Base-by-base conservation (phyloP, 2,113 vertebrate genomes). In the Hemibagrus wyckioides region DNA sequence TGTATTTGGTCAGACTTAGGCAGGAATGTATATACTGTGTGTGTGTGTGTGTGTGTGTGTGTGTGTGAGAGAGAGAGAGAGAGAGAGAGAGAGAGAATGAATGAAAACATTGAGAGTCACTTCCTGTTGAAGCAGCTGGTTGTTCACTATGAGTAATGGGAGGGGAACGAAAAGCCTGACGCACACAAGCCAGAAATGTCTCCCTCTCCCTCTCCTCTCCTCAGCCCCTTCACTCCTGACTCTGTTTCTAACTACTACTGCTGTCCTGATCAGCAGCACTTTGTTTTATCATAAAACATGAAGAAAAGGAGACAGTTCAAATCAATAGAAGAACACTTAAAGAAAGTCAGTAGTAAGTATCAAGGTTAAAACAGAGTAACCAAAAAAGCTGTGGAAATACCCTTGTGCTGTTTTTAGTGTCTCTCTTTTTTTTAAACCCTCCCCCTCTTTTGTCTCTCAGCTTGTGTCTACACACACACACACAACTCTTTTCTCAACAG, bases 51-150 rank as follows among this genome's bases (percentile, higher is more conserved):
- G 5, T 57, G 71, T 44, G 56, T 61, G 52, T 52, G 67, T 54
- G 11, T 33, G 61, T 39, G 85, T 61, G 50, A 69, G 54, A 67
- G 65, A 69, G 15, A 33, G 63, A 69, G 30, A 63, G 59, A 11
- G 25, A 63, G 59, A 21, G 57, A 23, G 57, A 61, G 57, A 61
- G 3, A 4, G 21, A 73, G 59, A 25, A 61, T 83, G 59, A 80
- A 41, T 86, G 50, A 88, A 88, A 88, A 88, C 85, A 88, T 33
- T 76, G 48, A 85, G 44, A 84, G 50, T 9, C 83, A 86, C 85
- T 88, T 91, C 89, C 81, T 80, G 65, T 86, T 77, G 80, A 82
- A 89, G 85, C 89, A 88, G 88, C 89, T 93, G 92, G 63, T 71
- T 88, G 85, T 88, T 91, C 91, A 41, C 67, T 21, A 41, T 89